Evolutionary conservation across 2,888 invertebrate genomes (phyloP), one percentile per base, ranked within the genome.

Genomic region (Agriopis marginaria): DNA sequence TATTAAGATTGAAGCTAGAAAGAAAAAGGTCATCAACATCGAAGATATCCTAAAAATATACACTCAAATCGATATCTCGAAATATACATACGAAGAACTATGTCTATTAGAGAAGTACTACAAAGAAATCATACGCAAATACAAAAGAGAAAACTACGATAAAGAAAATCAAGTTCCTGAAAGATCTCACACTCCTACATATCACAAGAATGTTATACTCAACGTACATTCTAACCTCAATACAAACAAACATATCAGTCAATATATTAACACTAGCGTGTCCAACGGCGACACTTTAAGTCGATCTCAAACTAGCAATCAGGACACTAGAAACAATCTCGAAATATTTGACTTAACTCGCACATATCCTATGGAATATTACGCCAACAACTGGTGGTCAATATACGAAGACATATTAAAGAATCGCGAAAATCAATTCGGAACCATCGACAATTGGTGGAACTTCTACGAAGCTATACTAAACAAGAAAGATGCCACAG

Each of bases 371-470:
- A 73, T 83, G 53, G 86, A 94, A 71, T 94, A 93, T 68, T 94
- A 94, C 78, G 94, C 94, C 0, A 94, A 94, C 75, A 94, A 94
- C 64, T 94, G 94, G 94, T 94, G 94, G 94, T 77, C 83, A 0
- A 94, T 94, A 1, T 94, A 94, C 82, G 92, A 94, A 71, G 93
- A 93, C 32, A 81, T 94, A 0, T 68, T 94, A 0, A 92, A 89
- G 58, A 93, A 83, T 45, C 82, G 94, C 0, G 93, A 93, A 58
- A 86, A 88, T 32, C 94, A 94, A 73, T 94, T 93, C 79, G 94
- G 94, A 0, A 90, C 93, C 0, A 89, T 94, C 14, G 94, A 94
- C 63, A 90, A 90, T 72, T 94, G 94, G 94, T 94, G 94, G 94
- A 84, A 80, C 1, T 90, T 92, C 55, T 94, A 94, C 80, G 93